Conservation (phyloP, 1,140 invertebrate genomes). For the Micrasema longulum region DNA sequence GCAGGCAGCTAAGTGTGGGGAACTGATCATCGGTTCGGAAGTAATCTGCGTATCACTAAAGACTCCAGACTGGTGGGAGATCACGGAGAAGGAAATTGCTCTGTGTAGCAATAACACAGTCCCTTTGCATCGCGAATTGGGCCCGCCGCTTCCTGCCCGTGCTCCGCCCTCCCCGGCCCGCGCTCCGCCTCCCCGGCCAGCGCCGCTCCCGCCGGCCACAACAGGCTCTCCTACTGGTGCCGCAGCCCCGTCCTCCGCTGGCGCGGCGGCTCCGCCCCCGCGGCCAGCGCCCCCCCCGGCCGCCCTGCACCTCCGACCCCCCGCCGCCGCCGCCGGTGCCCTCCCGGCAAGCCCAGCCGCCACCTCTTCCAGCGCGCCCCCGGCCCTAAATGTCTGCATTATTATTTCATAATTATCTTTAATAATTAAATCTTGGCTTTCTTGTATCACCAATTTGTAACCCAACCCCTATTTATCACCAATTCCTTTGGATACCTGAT, state of each 20-base stretch:
- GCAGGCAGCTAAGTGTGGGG: constrained; percentile 72
- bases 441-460: too few species aligned
- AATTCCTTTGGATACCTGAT: too few species aligned
- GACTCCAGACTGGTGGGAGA: constrained; percentile 85
- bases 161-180: constrained; percentile 69
- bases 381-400: constrained; percentile 51
- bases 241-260: constrained; percentile 68
- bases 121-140: constrained; percentile 72
- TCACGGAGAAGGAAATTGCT: constrained; percentile 84
- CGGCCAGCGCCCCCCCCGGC: constrained; percentile 67
- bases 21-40: constrained; percentile 74
- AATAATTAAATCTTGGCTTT: too few species aligned
- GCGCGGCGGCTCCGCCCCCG: constrained; percentile 72
- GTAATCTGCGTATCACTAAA: constrained; percentile 81
- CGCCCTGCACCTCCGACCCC: constrained; percentile 56
- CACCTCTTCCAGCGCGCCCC: constrained; percentile 77
- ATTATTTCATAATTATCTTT: too few species aligned
- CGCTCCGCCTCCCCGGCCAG: constrained; percentile 68
- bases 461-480: too few species aligned
- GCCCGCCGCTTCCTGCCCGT: constrained; percentile 60
- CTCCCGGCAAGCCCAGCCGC: constrained; percentile 69
- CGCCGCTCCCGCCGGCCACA: constrained; percentile 68
- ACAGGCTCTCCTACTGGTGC: constrained; percentile 65
- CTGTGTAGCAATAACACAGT: constrained; percentile 87
- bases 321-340: constrained; percentile 70